phyloP scores from a whole-genome alignment of 2,113 vertebrate species.

The Fulmarus glacialis region DNA sequence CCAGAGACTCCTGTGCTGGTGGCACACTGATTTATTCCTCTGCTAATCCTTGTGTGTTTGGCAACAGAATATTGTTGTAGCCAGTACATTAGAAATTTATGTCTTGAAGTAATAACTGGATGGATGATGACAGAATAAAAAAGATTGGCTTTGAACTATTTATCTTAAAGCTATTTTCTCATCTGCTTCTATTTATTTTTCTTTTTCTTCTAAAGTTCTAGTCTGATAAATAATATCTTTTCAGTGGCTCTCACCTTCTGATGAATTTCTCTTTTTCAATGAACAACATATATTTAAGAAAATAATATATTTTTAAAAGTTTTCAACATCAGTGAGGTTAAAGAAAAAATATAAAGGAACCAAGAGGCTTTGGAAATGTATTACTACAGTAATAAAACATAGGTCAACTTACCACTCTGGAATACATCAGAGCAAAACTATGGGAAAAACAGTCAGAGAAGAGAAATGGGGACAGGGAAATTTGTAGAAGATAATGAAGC shows the following conservation, averaged over 20 bases:
- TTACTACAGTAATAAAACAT: neutral
- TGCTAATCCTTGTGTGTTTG: neutral
- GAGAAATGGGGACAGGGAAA: neutral
- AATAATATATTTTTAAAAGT: neutral
- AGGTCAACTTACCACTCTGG: neutral
- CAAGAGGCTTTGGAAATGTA: neutral
- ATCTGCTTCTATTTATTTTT: neutral
- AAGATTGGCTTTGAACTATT: neutral
- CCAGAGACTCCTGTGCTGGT: neutral
- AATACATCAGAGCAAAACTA: neutral
- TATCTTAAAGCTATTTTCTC: constrained; percentile 2
- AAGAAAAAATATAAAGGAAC: neutral
- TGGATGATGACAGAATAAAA: neutral
- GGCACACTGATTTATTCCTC: neutral
- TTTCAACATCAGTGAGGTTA: neutral
- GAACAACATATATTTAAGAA: neutral
- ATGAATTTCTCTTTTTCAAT: neutral
- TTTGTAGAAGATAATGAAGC: neutral
- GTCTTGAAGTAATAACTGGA: neutral
- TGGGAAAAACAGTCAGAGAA: neutral
- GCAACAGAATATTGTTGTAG: neutral
- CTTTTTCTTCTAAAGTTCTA: neutral
- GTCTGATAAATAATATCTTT: neutral
- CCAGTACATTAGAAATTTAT: neutral
- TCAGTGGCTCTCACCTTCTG: neutral